Evolutionary conservation across 2,888 invertebrate genomes (phyloP).

Genomic region (Nephrotoma guestfalica): DNA sequence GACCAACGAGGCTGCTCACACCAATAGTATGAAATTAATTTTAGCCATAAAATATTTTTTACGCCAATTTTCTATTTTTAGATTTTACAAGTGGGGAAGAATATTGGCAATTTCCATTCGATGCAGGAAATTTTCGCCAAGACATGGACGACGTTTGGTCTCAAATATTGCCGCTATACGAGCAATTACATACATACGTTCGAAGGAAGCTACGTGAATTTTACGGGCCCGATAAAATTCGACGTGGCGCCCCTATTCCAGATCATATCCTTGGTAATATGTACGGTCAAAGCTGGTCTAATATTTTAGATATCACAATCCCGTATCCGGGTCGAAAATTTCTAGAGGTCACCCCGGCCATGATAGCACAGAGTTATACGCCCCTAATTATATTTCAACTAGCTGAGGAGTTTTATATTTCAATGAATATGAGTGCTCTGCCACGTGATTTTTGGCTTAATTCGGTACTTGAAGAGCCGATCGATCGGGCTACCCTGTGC

Average conservation of each 20-base stretch:
- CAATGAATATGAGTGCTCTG: constrained; percentile 74
- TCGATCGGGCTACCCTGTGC: constrained; percentile 63
- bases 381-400: constrained; percentile 70
- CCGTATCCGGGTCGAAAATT: constrained; percentile 75
- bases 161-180: constrained; percentile 72
- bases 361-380: constrained; percentile 74
- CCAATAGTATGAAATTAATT: constrained; percentile 52
- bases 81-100: constrained; percentile 79
- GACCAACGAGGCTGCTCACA: constrained; percentile 63
- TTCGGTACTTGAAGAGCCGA: constrained; percentile 68
- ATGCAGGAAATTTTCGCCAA: constrained; percentile 55
- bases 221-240: constrained; percentile 71
- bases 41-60: neutral
- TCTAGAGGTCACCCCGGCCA: constrained; percentile 70
- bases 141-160: constrained; percentile 75
- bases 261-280: constrained; percentile 80
- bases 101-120: constrained; percentile 81
- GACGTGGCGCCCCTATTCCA: constrained; percentile 65
- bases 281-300: constrained; percentile 81
- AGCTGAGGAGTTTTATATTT: constrained; percentile 84
- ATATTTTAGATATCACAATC: constrained; percentile 62
- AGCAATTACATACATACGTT: constrained; percentile 78
- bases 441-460: constrained; percentile 80
- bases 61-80: constrained; percentile 25
- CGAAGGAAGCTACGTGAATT: constrained; percentile 66